phyloP scores from a whole-genome alignment of 2,888 invertebrate genomes.

The Gari tellinella region DNA sequence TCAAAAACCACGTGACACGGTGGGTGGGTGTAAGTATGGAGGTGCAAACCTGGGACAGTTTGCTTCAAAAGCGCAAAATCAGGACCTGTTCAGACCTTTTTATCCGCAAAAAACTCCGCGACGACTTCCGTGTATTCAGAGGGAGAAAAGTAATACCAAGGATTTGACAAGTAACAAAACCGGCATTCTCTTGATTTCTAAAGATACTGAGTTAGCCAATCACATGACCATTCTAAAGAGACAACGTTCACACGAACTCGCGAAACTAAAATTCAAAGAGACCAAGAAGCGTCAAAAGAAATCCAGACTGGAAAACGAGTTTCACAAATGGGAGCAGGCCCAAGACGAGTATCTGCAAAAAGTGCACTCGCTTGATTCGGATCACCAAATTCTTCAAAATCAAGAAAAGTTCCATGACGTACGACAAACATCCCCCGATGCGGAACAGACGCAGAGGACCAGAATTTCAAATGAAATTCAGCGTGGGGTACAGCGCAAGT shows the following conservation, averaged over 20 bases:
- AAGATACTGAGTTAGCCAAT: constrained; percentile 7
- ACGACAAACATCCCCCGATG: background rate
- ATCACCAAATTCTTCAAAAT: constrained; percentile 7
- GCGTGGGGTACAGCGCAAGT: constrained; percentile 16
- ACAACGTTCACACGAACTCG: background rate
- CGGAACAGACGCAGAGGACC: constrained; percentile 23
- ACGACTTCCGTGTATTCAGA: constrained; percentile 35
- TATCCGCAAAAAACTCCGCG: constrained; percentile 32
- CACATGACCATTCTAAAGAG: constrained; percentile 5
- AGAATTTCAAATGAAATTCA: constrained; percentile 24
- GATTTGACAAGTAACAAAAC: background rate
- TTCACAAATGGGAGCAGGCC: constrained; percentile 18
- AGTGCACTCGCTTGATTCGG: background rate
- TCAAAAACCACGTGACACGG: constrained; percentile 4
- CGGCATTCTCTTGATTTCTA: background rate
- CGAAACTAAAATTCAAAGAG: background rate
- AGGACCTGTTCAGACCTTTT: constrained; percentile 41
- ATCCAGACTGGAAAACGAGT: constrained; percentile 10
- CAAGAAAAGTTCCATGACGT: constrained; percentile 16
- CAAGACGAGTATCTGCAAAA: background rate
- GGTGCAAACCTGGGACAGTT: constrained; percentile 6
- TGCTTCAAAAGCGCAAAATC: constrained; percentile 1
- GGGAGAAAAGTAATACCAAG: constrained; percentile 7
- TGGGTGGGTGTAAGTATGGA: constrained; percentile 19
- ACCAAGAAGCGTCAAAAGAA: constrained; percentile 19